These are phyloP conservation scores for Forpus xanthops DNA, from an alignment of 2,797 vertebrate genomes.

Conservation along the genomic window DNA sequence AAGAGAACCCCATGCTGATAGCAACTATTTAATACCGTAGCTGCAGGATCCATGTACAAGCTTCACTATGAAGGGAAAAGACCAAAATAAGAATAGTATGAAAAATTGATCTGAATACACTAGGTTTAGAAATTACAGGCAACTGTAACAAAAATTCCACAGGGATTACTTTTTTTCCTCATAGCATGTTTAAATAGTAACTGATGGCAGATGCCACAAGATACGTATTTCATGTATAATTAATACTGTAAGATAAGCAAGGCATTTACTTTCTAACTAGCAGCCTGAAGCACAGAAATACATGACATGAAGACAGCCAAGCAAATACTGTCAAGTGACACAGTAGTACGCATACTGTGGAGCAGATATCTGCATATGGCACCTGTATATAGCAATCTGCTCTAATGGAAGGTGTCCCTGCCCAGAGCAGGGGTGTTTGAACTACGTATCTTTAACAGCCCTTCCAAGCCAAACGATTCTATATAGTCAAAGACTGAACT, in stretches of 20 bases:
- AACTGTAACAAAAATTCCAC: neutral
- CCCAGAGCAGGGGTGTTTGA: neutral
- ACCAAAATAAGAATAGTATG: neutral
- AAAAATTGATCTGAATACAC: neutral
- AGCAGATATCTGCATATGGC: neutral
- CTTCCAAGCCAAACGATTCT: neutral
- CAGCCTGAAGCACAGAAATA: neutral
- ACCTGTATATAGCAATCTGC: neutral
- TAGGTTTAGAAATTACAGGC: neutral
- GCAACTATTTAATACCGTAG: neutral
- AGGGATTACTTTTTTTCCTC: neutral
- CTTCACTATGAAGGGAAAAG: neutral
- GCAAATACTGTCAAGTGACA: neutral
- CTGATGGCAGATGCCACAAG: neutral
- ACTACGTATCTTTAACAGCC: neutral
- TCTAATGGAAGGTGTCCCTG: neutral
- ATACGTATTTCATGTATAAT: neutral
- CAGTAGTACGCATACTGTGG: accelerated
- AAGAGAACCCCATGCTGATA: neutral
- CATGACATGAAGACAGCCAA: neutral
- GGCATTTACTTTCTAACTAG: neutral
- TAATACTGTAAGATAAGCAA: neutral
- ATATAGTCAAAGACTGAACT: neutral
- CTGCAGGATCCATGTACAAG: neutral
- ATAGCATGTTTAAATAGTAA: neutral